Base-by-base conservation (phyloP, 2,888 invertebrate genomes). In the Lottia gigantea region DNA sequence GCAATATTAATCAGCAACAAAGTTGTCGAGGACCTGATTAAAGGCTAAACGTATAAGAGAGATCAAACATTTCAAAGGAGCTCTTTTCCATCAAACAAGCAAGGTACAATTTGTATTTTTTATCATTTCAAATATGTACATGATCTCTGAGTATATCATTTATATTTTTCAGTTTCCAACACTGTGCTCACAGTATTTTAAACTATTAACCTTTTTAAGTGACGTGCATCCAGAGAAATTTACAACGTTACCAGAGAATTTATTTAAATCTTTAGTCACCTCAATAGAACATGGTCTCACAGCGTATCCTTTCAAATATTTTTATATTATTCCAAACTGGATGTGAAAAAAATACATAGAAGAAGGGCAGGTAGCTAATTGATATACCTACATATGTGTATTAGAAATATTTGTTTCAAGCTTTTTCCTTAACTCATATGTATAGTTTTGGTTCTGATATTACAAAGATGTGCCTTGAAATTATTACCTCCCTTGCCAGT, bases 211-310 rank as follows among this genome's bases (percentile, higher is more conserved):
- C 26, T 91, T 92, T 80, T 90, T 93, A 65, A 91, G 91, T 76
- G 93, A 93, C 82, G 90, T 92, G 71, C 91, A 92, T 83, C 92
- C 93, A 0, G 92, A 92, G 68, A 92, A 92, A 85, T 90, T 93
- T 64, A 80, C 86, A 67, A 80, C 81, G 46, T 81, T 88, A 49
- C 85, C 87, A 2, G 81, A 82, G 14, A 76, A 83, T 12, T 76
- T 88, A 64, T 84, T 86, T 74, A 81, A 86, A 66, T 80, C 78
- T 25, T 74, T 89, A 19, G 84, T 88, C 80, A 79, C 83, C 26
- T 88, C 88, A 8, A 73, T 87, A 8, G 85, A 86, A 66, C 73
- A 85, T 15, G 87, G 87, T 1, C 80, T 88, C 46, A 76, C 76
- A n/a, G 76, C 79, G 87, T 88, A 86, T 83, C 85, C 85, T 86